These are phyloP conservation scores for Dendrolimus pini DNA, from an alignment of 2,888 invertebrate species.

Conservation along the genomic window DNA sequence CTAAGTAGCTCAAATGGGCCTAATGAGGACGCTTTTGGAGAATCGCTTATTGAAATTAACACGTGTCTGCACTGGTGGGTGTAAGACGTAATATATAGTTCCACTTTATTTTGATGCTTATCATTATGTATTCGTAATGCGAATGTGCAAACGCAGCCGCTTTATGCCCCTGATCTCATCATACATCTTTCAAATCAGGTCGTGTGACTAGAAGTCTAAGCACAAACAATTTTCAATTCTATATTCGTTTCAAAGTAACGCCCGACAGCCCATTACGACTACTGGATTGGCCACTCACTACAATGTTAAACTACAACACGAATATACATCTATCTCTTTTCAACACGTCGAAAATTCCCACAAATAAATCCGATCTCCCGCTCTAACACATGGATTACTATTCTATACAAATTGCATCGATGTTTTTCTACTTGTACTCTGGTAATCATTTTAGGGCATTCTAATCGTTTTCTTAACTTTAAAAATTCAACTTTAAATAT, in stretches of 20 bases:
- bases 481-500: conserved; percentile 16
- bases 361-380: conserved; percentile 27
- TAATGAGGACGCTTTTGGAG: too few relatives aligned
- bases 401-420: conserved; percentile 59
- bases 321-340: conserved; percentile 43
- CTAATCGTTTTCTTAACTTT: conserved; percentile 22
- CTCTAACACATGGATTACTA: conserved; percentile 46
- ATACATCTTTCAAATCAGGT: too few relatives aligned
- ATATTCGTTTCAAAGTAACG: conserved; percentile 37
- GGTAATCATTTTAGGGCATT: conserved; percentile 44
- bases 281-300: conserved; percentile 62
- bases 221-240: conserved; percentile 41
- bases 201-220: conserved; percentile 1
- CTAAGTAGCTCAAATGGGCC: too few relatives aligned
- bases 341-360: conserved; percentile 19
- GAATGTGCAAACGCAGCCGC: too few relatives aligned
- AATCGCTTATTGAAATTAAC: too few relatives aligned
- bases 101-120: too few relatives aligned
- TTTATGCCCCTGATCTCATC: too few relatives aligned
- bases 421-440: conserved; percentile 61
- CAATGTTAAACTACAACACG: conserved; percentile 34
- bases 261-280: conserved; percentile 49
- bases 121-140: too few relatives aligned
- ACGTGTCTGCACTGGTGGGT: too few relatives aligned
- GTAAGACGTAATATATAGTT: too few relatives aligned